Evolutionary conservation across 2,797 vertebrate genomes (phyloP), one percentile per base, ranked within the genome.

Genomic region (Nyctibius grandis): DNA sequence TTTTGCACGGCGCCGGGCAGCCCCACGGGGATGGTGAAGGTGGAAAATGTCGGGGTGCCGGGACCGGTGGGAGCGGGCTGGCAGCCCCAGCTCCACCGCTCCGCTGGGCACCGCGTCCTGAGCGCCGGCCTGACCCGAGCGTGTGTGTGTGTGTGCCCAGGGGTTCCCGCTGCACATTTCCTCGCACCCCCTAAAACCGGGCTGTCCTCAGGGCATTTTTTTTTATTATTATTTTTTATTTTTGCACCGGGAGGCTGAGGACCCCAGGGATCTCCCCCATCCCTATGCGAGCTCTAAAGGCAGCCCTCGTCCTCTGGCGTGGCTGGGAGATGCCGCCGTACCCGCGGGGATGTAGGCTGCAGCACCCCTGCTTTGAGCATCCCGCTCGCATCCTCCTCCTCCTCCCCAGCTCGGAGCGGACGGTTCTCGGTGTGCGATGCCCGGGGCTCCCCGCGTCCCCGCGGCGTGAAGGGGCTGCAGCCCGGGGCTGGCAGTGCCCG

Each of bases 181-280:
- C 65, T 22, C 38, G 0, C n/a, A 5, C 14, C 12, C 1, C 54
- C 50, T 29, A 53, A 19, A 1, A 23, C 2, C 19, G 2, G 31
- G 40, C 70, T 14, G 40, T 22, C 26, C 44, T 38, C 31, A 2
- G n/a, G 14, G 85, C 25, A 81, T 84, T 65, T 34, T 42, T 26
- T 48, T 2, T 14, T 31, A 53, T 15, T 44, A 9, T 70, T 31
- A 12, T 45, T 9, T 45, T 45, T 20, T 45, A 9, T 45, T 20
- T 34, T 19, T 13, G 17, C 80, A 3, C 16, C 6, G 11, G 6
- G 6, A 4, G 18, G 15, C 8, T 12, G 2, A 15, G 33, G 19
- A 63, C 15, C 74, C 31, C 80, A 8, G 9, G 1, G 8, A 10
- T 33, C 6, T 42, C 40, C 15, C 40, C 40, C 40, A 42, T 42